These are phyloP conservation scores for Syrista parreyssii DNA, from an alignment of 2,888 invertebrate genomes.

Conservation along the genomic window DNA sequence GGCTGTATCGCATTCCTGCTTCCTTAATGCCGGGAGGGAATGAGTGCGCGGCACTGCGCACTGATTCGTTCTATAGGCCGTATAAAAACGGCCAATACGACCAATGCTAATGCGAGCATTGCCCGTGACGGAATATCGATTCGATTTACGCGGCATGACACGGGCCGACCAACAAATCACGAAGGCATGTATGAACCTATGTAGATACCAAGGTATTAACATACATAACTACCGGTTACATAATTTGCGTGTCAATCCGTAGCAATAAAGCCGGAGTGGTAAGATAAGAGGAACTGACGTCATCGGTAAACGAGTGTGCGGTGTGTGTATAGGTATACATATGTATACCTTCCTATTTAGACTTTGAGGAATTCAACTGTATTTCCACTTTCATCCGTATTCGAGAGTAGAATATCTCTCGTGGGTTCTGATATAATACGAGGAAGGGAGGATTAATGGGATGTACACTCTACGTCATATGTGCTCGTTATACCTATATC, in stretches of 20 bases:
- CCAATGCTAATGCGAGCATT: conserved; percentile 10
- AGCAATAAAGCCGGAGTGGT: background rate
- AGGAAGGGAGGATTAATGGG: background rate
- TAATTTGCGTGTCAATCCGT: conserved; percentile 14
- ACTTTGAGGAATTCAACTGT: background rate
- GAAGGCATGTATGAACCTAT: conserved; percentile 4
- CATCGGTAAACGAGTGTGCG: too few species aligned
- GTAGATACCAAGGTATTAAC: background rate
- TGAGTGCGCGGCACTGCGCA: background rate
- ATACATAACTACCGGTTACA: conserved; percentile 18
- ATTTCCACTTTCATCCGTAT: background rate
- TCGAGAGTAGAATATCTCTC: background rate
- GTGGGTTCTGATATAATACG: background rate
- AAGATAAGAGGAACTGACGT: background rate
- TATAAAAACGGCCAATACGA: background rate
- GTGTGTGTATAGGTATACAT: background rate
- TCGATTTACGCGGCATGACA: conserved; percentile 14
- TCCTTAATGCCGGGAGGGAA: background rate
- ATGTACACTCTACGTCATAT: background rate
- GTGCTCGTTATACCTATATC: background rate
- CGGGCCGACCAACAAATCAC: conserved; percentile 16
- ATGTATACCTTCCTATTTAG: background rate
- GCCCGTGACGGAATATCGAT: conserved; percentile 19
- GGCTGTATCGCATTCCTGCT: background rate
- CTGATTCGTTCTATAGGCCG: background rate